Percentiles rank a stretch among this genome's conserved stretches.
phyloP scores from a whole-genome alignment of 2,113 vertebrate species.

The Dromas ardeola region DNA sequence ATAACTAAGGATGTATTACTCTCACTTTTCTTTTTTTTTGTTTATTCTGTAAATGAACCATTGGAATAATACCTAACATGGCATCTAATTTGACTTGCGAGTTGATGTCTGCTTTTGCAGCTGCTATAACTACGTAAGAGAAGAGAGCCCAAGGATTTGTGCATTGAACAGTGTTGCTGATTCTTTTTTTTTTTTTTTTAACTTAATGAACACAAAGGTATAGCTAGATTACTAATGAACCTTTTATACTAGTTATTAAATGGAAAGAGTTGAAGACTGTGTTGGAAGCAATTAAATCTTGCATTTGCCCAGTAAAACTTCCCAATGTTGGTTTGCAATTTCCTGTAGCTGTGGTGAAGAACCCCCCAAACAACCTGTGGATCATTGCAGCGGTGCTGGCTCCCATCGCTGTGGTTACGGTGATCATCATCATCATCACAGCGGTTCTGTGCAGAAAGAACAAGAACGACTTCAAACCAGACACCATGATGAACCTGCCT shows the following conservation, averaged over 20 bases:
- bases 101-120: neutral
- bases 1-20: neutral
- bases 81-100: neutral
- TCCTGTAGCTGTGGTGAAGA: slow-evolving; percentile 91
- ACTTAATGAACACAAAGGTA: neutral
- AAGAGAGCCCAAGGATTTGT: neutral
- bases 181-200: neutral
- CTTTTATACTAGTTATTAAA: neutral
- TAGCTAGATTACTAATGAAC: neutral
- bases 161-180: neutral
- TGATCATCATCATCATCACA: slow-evolving; percentile 98
- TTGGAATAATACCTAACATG: neutral
- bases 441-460: slow-evolving; percentile 97
- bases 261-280: neutral
- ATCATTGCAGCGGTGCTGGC: slow-evolving; percentile 96
- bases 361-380: slow-evolving; percentile 97
- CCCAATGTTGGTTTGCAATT: neutral
- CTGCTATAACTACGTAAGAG: neutral
- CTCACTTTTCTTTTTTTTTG: neutral
- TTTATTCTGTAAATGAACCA: neutral
- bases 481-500: slow-evolving; percentile 92
- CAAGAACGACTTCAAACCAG: slow-evolving; percentile 95
- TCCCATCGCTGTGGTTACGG: slow-evolving; percentile 91
- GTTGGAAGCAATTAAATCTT: neutral
- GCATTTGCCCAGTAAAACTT: neutral